phyloP scores from a whole-genome alignment of 2,888 invertebrate genomes.

The Octonoba sinensis region DNA sequence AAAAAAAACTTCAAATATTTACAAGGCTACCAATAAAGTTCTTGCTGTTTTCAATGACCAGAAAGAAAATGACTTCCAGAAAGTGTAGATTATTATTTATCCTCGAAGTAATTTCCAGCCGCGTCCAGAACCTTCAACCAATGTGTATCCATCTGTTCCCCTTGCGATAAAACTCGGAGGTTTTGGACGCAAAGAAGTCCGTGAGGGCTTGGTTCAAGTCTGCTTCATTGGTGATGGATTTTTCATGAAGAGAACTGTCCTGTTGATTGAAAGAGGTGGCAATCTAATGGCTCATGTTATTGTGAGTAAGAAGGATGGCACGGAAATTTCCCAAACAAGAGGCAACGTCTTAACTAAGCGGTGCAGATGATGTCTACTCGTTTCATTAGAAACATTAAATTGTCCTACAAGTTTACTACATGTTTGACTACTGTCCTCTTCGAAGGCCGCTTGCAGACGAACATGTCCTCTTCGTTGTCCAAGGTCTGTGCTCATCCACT shows the following conservation, averaged over 20 bases:
- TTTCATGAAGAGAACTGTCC: not conserved
- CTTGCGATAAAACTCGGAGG: slow-evolving; percentile 5
- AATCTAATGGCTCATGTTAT: not conserved
- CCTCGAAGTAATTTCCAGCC: not conserved
- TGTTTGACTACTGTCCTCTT: not conserved
- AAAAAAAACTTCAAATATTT: too few relatives aligned
- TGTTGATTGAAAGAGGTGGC: not conserved
- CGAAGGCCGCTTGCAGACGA: not conserved
- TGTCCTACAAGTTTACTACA: not conserved
- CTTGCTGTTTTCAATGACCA: slow-evolving; percentile 2
- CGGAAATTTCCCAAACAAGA: not conserved
- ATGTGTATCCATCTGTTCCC: not conserved
- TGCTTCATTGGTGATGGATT: not conserved
- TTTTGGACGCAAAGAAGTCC: slow-evolving; percentile 5
- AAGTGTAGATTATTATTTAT: not conserved
- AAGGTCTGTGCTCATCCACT: not conserved
- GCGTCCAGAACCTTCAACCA: not conserved
- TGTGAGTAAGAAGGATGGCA: not conserved
- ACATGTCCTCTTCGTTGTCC: not conserved
- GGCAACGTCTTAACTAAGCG: not conserved
- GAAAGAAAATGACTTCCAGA: slow-evolving; percentile 1
- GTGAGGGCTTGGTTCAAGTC: not conserved
- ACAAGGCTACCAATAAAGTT: not conserved
- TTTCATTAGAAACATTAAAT: not conserved
- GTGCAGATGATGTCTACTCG: not conserved